Percentiles rank a stretch among this genome's conserved stretches.
These are phyloP conservation scores for Brachyalestes nurse DNA, from an alignment of 2,797 vertebrate genomes.

Conservation along the genomic window DNA sequence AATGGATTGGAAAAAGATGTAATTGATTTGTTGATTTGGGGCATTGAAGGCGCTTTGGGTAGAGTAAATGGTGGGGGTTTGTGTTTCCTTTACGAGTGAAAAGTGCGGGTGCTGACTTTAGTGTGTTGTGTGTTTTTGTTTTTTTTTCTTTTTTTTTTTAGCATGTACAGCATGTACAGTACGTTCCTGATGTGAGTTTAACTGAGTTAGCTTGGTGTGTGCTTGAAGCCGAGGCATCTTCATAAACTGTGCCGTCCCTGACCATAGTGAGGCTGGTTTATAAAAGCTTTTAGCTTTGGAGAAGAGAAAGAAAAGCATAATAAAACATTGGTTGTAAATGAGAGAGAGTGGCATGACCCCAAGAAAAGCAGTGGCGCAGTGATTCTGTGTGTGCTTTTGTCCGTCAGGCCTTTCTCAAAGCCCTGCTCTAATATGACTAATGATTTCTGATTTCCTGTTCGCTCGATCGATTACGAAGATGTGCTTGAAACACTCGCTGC, in stretches of 20 bases:
- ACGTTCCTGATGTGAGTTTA: neutral
- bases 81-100: slow-evolving; percentile 35
- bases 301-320: neutral
- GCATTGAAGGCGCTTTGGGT: slow-evolving; percentile 64
- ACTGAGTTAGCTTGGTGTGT: neutral
- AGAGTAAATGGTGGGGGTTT: slow-evolving; percentile 52
- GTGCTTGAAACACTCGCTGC: slow-evolving; percentile 56
- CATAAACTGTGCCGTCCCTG: neutral
- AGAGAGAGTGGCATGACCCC: neutral
- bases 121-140: neutral
- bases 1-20: slow-evolving; percentile 74
- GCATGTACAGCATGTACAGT: neutral
- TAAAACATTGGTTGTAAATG: neutral
- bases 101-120: neutral
- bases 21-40: slow-evolving; percentile 78
- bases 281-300: slow-evolving; percentile 6
- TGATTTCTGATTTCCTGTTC: slow-evolving; percentile 74
- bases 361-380: neutral
- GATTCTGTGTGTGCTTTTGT: slow-evolving; percentile 16
- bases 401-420: slow-evolving; percentile 32
- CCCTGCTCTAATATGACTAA: slow-evolving; percentile 67
- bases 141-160: neutral
- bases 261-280: neutral
- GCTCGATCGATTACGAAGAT: slow-evolving; percentile 77
- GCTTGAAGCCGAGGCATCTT: neutral